Conservation (phyloP, 30 jellyfish, hydroid and myxozoan species). For the Morbakka virulenta region DNA sequence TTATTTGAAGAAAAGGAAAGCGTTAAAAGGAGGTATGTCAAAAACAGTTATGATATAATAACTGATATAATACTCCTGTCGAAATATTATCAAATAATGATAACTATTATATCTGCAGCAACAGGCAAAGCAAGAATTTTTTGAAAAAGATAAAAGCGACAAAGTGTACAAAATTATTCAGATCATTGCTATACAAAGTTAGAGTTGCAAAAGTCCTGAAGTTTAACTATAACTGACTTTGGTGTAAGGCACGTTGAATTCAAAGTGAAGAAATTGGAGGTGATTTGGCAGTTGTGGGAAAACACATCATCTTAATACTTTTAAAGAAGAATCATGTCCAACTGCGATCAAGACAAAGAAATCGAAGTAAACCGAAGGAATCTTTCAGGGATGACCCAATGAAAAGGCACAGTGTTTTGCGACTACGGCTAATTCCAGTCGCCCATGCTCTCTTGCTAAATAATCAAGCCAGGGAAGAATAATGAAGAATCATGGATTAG, state of each 20-base stretch:
- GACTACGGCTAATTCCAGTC: constrained; percentile 43
- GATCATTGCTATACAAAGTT: constrained; percentile 2
- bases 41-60: too few species aligned
- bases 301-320: constrained; percentile 31
- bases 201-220: constrained; percentile 7
- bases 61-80: too few species aligned
- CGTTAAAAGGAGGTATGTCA: too few species aligned
- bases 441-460: constrained; percentile 41
- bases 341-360: constrained; percentile 21
- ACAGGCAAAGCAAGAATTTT: constrained; percentile 4
- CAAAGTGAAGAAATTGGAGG: constrained; percentile 20
- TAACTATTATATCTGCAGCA: constrained; percentile 10
- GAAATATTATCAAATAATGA: too few species aligned
- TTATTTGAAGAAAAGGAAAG: constrained; percentile 18
- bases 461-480: constrained; percentile 33
- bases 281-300: constrained; percentile 33
- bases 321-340: constrained; percentile 19
- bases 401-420: constrained; percentile 13
- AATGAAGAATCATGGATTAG: too few species aligned
- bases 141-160: neutral
- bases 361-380: constrained; percentile 24
- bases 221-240: constrained; percentile 16
- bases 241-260: constrained; percentile 9
- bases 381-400: constrained; percentile 20
- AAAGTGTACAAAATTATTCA: neutral